Percentiles rank a stretch among this genome's conserved stretches.
Conservation (phyloP, 2,888 invertebrate species). For the Catonia carolina region DNA sequence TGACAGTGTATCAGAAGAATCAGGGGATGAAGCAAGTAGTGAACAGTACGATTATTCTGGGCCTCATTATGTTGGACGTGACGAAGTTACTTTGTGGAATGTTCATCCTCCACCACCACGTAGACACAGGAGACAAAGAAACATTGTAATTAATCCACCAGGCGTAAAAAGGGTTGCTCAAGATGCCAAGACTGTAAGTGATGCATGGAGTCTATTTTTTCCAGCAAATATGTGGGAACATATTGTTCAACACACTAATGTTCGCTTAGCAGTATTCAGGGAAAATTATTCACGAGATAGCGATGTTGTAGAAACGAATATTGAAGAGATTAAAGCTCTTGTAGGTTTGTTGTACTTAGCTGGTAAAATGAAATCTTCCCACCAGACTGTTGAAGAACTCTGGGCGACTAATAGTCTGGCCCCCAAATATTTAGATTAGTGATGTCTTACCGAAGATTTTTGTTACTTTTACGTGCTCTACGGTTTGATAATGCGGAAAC, state of each 20-base stretch:
- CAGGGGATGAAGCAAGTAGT: no score
- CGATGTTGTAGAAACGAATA: no score
- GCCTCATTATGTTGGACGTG: background rate
- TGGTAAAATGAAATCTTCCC: slow-evolving; percentile 2
- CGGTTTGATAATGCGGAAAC: no score
- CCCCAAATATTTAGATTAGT: background rate
- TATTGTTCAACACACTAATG: no score
- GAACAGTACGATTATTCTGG: background rate
- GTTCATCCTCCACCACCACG: background rate
- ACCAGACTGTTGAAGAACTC: background rate
- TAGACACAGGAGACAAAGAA: background rate
- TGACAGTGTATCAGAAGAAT: background rate
- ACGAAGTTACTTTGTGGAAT: background rate
- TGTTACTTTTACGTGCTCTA: background rate
- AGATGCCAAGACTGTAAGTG: background rate
- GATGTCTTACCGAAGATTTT: slow-evolving; percentile 16
- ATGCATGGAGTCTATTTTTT: no score
- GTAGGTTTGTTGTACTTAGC: slow-evolving; percentile 1
- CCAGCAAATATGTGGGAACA: no score
- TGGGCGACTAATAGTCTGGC: slow-evolving; percentile 7
- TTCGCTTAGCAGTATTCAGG: no score
- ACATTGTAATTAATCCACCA: slow-evolving; percentile 1
- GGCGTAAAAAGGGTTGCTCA: slow-evolving; percentile 2
- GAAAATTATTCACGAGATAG: no score
- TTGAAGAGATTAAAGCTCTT: slow-evolving; percentile 13